These are phyloP conservation scores for Protaetia brevitarsis DNA, from an alignment of 1,140 invertebrate genomes.

Conservation along the genomic window DNA sequence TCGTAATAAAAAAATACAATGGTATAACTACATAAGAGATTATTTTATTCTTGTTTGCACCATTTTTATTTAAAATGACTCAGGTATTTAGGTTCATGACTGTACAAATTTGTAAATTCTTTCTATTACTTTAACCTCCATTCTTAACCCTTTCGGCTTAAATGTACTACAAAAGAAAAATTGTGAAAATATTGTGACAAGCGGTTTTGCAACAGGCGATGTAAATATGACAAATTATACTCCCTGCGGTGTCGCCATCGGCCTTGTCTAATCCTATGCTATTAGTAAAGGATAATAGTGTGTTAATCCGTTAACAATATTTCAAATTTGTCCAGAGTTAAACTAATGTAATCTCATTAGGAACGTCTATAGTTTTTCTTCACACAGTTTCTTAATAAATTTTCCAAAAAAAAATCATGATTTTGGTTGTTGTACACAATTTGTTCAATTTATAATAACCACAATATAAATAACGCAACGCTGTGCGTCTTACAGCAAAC, in stretches of 20 bases:
- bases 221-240: constrained; percentile 17
- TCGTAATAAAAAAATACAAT: background rate
- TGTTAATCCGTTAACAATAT: background rate
- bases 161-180: background rate
- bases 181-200: constrained; percentile 20
- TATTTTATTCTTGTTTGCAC: too few species aligned
- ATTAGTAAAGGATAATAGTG: background rate
- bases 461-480: too few species aligned
- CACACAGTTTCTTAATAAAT: too few species aligned
- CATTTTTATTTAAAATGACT: background rate
- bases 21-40: too few species aligned
- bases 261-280: background rate
- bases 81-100: too few species aligned
- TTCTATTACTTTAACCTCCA: background rate
- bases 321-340: too few species aligned
- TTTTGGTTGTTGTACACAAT: too few species aligned
- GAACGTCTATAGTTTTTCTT: too few species aligned
- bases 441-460: too few species aligned
- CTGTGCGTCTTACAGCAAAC: too few species aligned
- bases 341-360: too few species aligned
- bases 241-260: background rate
- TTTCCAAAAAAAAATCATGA: too few species aligned
- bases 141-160: background rate
- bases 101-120: background rate
- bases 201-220: background rate